Base-by-base conservation (phyloP, 2,113 vertebrate genomes). In the Sinocyclocheilus grahami region DNA sequence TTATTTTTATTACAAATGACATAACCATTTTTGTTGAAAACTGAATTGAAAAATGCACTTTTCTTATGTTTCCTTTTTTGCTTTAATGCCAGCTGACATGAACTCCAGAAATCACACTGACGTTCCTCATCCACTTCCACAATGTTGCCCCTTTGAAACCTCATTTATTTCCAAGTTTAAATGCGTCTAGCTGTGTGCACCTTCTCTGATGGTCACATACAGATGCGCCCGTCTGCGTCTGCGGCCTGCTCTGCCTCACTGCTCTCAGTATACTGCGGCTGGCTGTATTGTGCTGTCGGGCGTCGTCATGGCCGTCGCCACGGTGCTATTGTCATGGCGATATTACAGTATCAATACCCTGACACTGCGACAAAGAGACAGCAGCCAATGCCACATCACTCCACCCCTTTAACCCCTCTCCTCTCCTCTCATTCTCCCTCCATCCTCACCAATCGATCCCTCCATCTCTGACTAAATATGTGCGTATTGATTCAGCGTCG, bases 281-380 rank as follows among this genome's bases (percentile, higher is more conserved):
- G 92, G 91, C 91, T 92, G 93, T 93, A 93, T 95, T 94, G 93
- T 95, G 94, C 93, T 94, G 92, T 92, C 93, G 91, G 92, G 93
- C 93, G 94, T 94, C 91, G 92, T 93, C 93, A 91, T 92, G 92
- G 92, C 90, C 92, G 91, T 94, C 94, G 92, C 94, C 92, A 92
- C 90, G 92, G 91, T 89, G 92, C 93, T 92, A 93, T 94, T 94
- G 93, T 94, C 92, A 92, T 90, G 92, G 92, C 81, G 92, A 92
- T 92, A 93, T 94, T 95, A 94, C 94, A 94, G 94, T 95, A 95
- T 95, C 94, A 94, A 95, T 95, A 95, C 93, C 89, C 93, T 95
- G 93, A 94, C 94, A 95, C 94, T 95, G 94, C 94, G 94, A 95
- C 94, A 95, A 95, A 95, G 94, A 94, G 93, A 94, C 93, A 94